These are phyloP conservation scores for Tautogolabrus adspersus DNA, from an alignment of 2,113 vertebrate genomes.

Conservation along the genomic window DNA sequence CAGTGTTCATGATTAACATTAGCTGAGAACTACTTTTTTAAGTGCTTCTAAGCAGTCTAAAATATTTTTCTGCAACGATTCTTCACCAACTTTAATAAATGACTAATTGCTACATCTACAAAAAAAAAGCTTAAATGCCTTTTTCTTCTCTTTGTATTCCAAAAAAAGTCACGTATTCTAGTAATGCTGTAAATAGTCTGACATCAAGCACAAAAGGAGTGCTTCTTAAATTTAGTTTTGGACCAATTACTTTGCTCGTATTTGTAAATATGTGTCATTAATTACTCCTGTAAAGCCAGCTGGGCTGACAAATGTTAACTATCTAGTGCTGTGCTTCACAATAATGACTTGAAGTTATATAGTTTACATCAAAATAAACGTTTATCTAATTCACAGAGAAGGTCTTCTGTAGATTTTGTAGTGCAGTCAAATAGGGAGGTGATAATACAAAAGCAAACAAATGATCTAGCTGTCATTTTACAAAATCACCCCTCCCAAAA, in stretches of 20 bases:
- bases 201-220: conserved; percentile 1
- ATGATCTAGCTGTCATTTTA: conserved; percentile 63
- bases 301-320: not conserved
- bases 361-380: conserved; percentile 11
- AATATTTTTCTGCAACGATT: conserved; percentile 6
- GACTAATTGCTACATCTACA: conserved; percentile 15
- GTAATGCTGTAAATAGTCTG: not conserved
- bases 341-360: conserved; percentile 2
- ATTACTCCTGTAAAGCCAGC: conserved; percentile 16
- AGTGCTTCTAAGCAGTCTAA: conserved; percentile 40
- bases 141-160: not conserved
- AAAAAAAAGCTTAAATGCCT: not conserved
- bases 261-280: conserved; percentile 5
- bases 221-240: conserved; percentile 5
- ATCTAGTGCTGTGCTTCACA: not conserved
- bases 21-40: conserved; percentile 23
- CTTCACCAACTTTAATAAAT: not conserved
- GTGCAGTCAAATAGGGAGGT: conserved; percentile 19
- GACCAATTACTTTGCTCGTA: not conserved
- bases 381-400: conserved; percentile 12
- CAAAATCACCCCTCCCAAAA: conserved; percentile 41
- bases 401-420: conserved; percentile 11
- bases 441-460: conserved; percentile 40
- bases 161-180: conserved; percentile 5
- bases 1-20: conserved; percentile 59